Base-by-base conservation (phyloP, 1,140 invertebrate species). In the Eciton burchellii region DNA sequence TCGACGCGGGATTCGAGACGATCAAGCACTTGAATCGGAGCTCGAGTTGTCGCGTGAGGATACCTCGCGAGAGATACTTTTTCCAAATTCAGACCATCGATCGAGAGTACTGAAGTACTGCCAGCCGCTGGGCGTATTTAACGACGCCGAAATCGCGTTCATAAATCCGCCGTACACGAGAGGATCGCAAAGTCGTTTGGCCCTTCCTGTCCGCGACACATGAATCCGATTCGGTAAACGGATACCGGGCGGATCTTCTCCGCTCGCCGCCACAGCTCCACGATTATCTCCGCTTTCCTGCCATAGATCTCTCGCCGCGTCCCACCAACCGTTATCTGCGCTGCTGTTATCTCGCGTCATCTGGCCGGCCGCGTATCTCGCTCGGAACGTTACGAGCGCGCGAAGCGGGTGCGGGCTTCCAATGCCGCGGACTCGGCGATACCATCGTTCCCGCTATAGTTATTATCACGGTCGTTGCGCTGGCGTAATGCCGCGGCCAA, bases 281-380 rank as follows among this genome's bases (percentile, higher is more conserved):
- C 65, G 84, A 85, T 86, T 86, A 85, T 86, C 84, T 85, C 43
- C 70, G 79, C 56, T 52, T 85, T 56, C 77, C 70, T 56, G 56
- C 70, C 77, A 49, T 85, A 68, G 84, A 82, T 86, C 84, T 82
- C 72, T 74, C 54, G 19, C 24, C 24, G 19, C 43, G 54, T 60
- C 56, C 35, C 49, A 63, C 70, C 35, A 35, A 72, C 83, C 84
- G 84, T 86, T 86, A 85, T 85, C 79, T 76, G 45, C 54, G 62
- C 54, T 60, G 65, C 52, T 71, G 77, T 85, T 86, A 86, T 86
- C 85, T 83, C 14, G 43, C 35, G 65, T 85, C 85, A 85, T 85
- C 84, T 85, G 19, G 43, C 35, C 63, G 52, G 41, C n/a, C n/a
- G 76, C 14, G 29, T 47, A 76, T 71, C 35, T 35, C 49, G 26